A percentile compares a stretch with the other conserved stretches of the same genome.
phyloP scores from a whole-genome alignment of 1,140 invertebrate genomes.

The Trigoniulus corallinus region DNA sequence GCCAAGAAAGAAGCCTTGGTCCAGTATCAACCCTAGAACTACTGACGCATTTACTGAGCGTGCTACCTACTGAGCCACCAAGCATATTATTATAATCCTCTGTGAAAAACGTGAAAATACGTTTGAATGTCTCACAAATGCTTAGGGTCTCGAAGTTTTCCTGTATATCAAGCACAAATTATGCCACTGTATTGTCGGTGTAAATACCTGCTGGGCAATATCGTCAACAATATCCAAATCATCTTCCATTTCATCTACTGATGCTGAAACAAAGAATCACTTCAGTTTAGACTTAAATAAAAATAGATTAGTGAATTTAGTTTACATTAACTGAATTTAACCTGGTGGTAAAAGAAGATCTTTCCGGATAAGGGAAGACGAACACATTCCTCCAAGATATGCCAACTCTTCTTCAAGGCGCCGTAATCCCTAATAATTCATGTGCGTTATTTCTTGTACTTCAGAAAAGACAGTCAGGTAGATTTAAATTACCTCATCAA shows the following conservation, averaged over 20 bases:
- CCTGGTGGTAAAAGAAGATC: slow-evolving; percentile 54
- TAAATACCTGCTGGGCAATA: slow-evolving; percentile 32
- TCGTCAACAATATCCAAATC: slow-evolving; percentile 54
- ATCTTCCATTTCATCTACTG: slow-evolving; percentile 49
- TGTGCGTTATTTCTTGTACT: slow-evolving; percentile 3
- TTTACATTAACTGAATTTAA: too few species aligned
- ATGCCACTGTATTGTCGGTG: not conserved
- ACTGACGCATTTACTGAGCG: too few species aligned
- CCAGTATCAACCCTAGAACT: too few species aligned
- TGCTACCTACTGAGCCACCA: too few species aligned
- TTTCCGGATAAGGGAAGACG: slow-evolving; percentile 69
- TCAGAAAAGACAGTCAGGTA: slow-evolving; percentile 3
- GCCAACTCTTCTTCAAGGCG: slow-evolving; percentile 78
- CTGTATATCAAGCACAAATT: too few species aligned
- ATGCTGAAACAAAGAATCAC: slow-evolving; percentile 17
- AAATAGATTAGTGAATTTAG: slow-evolving; percentile 5
- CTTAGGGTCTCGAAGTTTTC: too few species aligned
- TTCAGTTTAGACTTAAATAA: slow-evolving; percentile 4
- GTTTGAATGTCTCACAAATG: too few species aligned
- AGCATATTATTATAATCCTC: too few species aligned
- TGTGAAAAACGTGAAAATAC: too few species aligned
- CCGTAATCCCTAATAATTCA: slow-evolving; percentile 35
- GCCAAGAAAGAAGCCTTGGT: too few species aligned
- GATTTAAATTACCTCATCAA: slow-evolving; percentile 27
- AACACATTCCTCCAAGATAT: slow-evolving; percentile 79